Evolutionary conservation across 2,113 vertebrate genomes (phyloP), one percentile per base, ranked within the genome.

Genomic region (Leucopsar rothschildi): DNA sequence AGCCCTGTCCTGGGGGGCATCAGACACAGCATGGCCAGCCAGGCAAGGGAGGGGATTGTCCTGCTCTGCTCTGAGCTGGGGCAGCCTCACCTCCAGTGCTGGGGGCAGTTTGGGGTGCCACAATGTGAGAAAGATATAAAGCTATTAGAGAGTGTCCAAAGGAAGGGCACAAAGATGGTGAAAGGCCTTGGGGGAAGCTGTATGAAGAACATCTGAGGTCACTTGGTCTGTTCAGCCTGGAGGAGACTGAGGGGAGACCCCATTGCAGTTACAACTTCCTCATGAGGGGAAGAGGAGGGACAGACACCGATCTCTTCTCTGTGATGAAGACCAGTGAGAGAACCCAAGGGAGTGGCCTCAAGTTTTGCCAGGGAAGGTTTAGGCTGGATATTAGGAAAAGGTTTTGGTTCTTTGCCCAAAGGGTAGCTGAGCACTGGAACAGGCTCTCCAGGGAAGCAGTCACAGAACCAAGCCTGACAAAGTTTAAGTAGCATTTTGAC

Each of bases 1-100:
- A 84, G 0, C 4, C 7, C 0, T 64, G 59, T 8, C 23, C 28
- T 84, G 49, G 18, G 23, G 5, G 0, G 9, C 10, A 55, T 23
- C 50, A 64, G 40, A n/a, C 10, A n/a, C 69, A 73, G 40, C 28
- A 65, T n/a, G 39, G 39, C 40, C 40, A 65, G 50, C 2, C 0
- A 0, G 42, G 24, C 12, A 65, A 49, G 19, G 24, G 42, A 57
- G 29, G 15, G 50, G 12, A 49, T 29, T 49, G 50, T 49, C 19
- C 19, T 0, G 0, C 23, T 47, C 49, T 55, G 23, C 40, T 84
- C 69, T 65, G 50, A 1, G 0, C 19, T 73, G n/a, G 12, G 19
- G 12, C 1, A 0, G 40, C 29, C 29, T 56, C 20, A 20, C 39
- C 39, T 39, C 39, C 39, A 39, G 39, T 39, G 39, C 39, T 39